Percentiles rank a stretch among this genome's conserved stretches.
Conservation (phyloP, 2,797 vertebrate species). For the Epinephelus coioides region DNA sequence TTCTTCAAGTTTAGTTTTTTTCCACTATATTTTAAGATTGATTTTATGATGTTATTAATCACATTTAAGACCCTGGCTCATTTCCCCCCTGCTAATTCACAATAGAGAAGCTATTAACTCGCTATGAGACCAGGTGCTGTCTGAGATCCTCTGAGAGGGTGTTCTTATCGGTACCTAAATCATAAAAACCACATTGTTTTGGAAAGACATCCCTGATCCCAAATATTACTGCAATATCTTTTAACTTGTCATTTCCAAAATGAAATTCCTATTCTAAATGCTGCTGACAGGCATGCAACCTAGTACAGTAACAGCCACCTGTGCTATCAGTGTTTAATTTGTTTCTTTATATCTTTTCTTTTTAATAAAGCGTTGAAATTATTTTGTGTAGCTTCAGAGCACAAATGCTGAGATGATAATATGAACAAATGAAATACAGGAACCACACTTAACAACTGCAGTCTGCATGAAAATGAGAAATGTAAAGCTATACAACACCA, state of each 20-base stretch:
- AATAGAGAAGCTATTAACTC: background rate
- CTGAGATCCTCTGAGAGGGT: background rate
- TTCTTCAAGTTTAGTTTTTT: background rate
- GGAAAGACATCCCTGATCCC: no score
- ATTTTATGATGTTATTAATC: background rate
- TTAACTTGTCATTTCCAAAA: no score
- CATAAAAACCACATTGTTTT: no score
- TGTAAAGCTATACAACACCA: background rate
- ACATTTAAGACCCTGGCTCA: background rate
- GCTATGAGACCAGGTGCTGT: background rate
- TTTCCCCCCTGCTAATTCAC: background rate
- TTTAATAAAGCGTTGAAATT: background rate
- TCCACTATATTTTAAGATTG: background rate
- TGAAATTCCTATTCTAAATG: no score
- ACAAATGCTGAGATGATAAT: background rate
- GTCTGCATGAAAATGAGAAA: background rate
- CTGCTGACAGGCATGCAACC: background rate
- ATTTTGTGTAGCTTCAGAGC: conserved; percentile 2
- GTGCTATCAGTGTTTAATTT: background rate
- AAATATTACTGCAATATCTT: no score
- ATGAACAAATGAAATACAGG: background rate
- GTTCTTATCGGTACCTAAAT: no score
- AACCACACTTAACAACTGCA: background rate
- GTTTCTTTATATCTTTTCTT: background rate
- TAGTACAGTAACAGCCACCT: background rate